phyloP scores from a whole-genome alignment of 1,140 invertebrate species.

The Idris sp. region DNA sequence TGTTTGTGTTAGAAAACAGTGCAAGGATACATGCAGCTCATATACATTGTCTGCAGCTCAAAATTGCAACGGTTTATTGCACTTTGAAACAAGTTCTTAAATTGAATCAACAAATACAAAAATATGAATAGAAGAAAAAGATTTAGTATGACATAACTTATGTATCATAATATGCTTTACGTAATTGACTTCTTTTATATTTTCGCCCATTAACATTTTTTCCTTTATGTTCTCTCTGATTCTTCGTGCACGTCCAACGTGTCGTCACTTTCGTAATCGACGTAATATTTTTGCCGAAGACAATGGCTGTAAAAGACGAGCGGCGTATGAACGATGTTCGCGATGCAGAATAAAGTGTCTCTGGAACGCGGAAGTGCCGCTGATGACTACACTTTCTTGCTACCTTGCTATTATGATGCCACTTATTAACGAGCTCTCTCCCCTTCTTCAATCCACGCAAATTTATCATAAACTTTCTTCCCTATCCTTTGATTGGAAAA shows the following conservation, averaged over 20 bases:
- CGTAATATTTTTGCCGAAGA: conserved; percentile 50
- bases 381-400: conserved; percentile 61
- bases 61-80: conserved; percentile 48
- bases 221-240: conserved; percentile 5
- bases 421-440: conserved; percentile 59
- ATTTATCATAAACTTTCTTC: conserved; percentile 45
- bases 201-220: conserved; percentile 24
- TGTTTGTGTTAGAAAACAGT: conserved; percentile 49
- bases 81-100: conserved; percentile 25
- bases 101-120: too few species aligned
- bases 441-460: conserved; percentile 32
- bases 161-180: too few species aligned
- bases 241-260: conserved; percentile 7
- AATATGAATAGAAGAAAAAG: too few species aligned
- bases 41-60: conserved; percentile 41
- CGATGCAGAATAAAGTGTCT: conserved; percentile 57
- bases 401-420: conserved; percentile 59
- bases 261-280: conserved; percentile 57
- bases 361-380: conserved; percentile 64
- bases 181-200: conserved; percentile 33
- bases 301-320: conserved; percentile 48
- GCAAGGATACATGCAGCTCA: conserved; percentile 41
- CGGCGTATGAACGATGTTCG: conserved; percentile 43
- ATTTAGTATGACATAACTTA: too few species aligned
- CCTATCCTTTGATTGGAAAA: conserved; percentile 12